A percentile compares a stretch with the other conserved stretches of the same genome.
Evolutionary conservation across 1,140 invertebrate genomes (phyloP).

Genomic region (Nixonia krombeini): DNA sequence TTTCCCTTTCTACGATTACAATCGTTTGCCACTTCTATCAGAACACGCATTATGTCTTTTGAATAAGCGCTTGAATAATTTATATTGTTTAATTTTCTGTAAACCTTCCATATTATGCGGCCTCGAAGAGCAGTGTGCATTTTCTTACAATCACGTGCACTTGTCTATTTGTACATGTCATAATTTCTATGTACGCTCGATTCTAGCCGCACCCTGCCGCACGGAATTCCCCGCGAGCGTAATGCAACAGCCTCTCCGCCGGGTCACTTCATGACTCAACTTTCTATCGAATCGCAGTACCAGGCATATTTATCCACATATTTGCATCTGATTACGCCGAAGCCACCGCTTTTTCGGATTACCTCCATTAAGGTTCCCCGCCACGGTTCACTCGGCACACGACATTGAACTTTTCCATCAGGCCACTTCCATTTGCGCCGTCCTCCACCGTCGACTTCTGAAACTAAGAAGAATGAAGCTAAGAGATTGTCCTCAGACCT

Average conservation of each 20-base stretch:
- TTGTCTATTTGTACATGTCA: slow-evolving; percentile 44
- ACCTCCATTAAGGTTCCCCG: background rate
- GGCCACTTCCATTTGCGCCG: background rate
- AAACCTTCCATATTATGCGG: background rate
- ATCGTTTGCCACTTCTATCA: too few species aligned
- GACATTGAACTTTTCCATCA: background rate
- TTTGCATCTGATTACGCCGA: slow-evolving; percentile 34
- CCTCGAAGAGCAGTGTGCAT: slow-evolving; percentile 24
- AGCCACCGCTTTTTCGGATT: slow-evolving; percentile 25
- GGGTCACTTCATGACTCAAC: slow-evolving; percentile 37
- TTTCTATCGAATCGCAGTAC: slow-evolving; percentile 28
- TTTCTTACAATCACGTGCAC: slow-evolving; percentile 19
- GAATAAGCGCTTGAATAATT: too few species aligned
- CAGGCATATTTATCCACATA: slow-evolving; percentile 35
- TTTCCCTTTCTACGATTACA: too few species aligned
- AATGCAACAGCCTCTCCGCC: slow-evolving; percentile 32
- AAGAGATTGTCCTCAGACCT: background rate
- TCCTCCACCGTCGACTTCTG: background rate
- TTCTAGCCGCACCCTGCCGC: slow-evolving; percentile 42
- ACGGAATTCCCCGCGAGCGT: slow-evolving; percentile 47
- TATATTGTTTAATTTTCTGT: too few species aligned
- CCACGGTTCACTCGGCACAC: background rate
- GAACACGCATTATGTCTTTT: too few species aligned
- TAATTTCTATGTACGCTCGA: slow-evolving; percentile 32
- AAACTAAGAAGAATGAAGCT: too few species aligned